phyloP scores from a whole-genome alignment of 53 echinoderm and acorn worm genomes.

The Holothuria scabra region DNA sequence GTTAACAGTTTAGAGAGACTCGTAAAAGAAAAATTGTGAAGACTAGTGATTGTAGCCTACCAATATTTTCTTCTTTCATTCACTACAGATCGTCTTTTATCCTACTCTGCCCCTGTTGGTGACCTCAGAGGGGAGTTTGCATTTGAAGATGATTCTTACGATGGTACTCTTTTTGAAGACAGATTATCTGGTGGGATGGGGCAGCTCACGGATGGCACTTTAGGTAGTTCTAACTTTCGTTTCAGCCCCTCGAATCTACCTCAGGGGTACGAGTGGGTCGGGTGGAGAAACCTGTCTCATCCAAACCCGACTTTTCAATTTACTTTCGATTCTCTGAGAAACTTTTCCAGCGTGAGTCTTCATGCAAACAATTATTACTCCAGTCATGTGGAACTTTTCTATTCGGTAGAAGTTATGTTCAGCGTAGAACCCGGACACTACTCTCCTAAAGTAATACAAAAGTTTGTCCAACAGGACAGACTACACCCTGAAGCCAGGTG shows the following conservation, averaged over 20 bases:
- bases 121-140: slow-evolving; percentile 70
- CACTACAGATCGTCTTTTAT: slow-evolving; percentile 77
- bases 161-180: slow-evolving; percentile 67
- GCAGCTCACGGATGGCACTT: slow-evolving; percentile 87
- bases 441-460: slow-evolving; percentile 61
- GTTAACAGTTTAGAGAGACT: too few relatives aligned
- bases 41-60: too few relatives aligned
- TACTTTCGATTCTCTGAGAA: slow-evolving; percentile 84
- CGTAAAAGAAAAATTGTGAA: too few relatives aligned
- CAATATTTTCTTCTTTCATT: not conserved
- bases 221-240: slow-evolving; percentile 81
- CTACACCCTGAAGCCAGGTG: slow-evolving; percentile 77
- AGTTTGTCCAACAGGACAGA: slow-evolving; percentile 63
- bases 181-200: slow-evolving; percentile 78
- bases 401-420: slow-evolving; percentile 71
- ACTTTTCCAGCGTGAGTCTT: slow-evolving; percentile 80
- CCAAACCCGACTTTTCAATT: slow-evolving; percentile 75
- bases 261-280: slow-evolving; percentile 89
- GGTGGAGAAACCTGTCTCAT: slow-evolving; percentile 79
- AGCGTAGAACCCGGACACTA: slow-evolving; percentile 76
- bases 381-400: slow-evolving; percentile 81
- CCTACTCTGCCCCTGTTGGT: slow-evolving; percentile 79
- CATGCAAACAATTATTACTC: slow-evolving; percentile 87
- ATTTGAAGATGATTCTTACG: slow-evolving; percentile 83
- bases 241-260: slow-evolving; percentile 74